Conservation (phyloP, 2,888 invertebrate genomes). For the Aleiodes testaceus region DNA sequence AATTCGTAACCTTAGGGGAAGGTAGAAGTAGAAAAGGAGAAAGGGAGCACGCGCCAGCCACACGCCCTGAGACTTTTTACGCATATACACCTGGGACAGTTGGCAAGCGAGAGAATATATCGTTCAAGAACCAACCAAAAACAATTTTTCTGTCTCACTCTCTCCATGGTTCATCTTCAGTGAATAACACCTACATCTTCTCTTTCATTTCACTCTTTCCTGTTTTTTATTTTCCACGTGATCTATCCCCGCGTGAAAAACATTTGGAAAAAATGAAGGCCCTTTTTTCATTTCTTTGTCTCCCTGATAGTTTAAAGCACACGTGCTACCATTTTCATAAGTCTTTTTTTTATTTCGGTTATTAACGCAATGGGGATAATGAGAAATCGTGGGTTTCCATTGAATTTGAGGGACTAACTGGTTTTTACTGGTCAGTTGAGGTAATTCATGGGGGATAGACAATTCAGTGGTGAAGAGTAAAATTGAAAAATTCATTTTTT, state of each 20-base stretch:
- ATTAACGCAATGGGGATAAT: too few species aligned
- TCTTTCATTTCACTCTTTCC: constrained; percentile 32
- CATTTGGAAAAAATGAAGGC: not conserved
- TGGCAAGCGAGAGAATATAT: constrained; percentile 65
- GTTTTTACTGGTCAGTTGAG: constrained; percentile 38
- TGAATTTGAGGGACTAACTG: constrained; percentile 5
- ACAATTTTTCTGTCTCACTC: constrained; percentile 21
- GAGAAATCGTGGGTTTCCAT: not conserved
- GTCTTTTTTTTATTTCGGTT: not conserved
- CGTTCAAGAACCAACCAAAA: constrained; percentile 12
- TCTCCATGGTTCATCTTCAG: constrained; percentile 13
- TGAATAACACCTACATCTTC: constrained; percentile 47
- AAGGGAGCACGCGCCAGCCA: constrained; percentile 71
- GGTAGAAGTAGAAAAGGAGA: constrained; percentile 51
- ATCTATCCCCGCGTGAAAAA: not conserved
- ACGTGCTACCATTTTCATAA: constrained; percentile 22
- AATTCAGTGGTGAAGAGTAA: too few species aligned
- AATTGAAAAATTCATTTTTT: too few species aligned
- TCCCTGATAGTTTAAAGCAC: not conserved
- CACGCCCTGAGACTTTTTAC: constrained; percentile 64
- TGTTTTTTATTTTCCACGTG: constrained; percentile 7
- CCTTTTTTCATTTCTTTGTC: not conserved
- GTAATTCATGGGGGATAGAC: too few species aligned
- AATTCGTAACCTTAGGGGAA: constrained; percentile 44
- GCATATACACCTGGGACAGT: constrained; percentile 70